Evolutionary conservation across 2,888 invertebrate genomes (phyloP).

Genomic region (Plebejus melissa): DNA sequence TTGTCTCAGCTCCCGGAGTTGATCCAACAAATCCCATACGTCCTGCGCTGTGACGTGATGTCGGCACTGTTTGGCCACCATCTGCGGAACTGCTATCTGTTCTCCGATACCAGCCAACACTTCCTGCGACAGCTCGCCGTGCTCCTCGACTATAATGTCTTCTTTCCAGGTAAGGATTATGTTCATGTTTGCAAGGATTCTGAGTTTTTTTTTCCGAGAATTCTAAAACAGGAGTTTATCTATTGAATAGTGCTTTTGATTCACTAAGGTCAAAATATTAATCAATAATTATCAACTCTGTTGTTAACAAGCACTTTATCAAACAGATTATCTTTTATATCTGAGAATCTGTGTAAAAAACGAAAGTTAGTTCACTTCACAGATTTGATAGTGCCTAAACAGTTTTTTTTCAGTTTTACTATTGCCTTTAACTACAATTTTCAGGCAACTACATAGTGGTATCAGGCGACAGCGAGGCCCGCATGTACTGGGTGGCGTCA

Average conservation of each 20-base stretch:
- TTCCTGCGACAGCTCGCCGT: slow-evolving; percentile 72
- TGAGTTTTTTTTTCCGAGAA: too few species aligned
- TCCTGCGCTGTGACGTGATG: slow-evolving; percentile 71
- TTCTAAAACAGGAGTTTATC: too few species aligned
- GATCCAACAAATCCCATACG: slow-evolving; percentile 63
- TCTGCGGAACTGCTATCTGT: slow-evolving; percentile 70
- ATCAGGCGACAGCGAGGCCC: slow-evolving; percentile 74
- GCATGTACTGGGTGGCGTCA: slow-evolving; percentile 75
- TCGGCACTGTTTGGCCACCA: slow-evolving; percentile 73
- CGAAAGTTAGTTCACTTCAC: too few species aligned
- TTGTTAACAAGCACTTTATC: too few species aligned
- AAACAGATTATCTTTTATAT: too few species aligned
- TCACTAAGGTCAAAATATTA: too few species aligned
- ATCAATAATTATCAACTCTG: too few species aligned
- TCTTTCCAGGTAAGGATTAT: slow-evolving; percentile 51
- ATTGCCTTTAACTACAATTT: background rate
- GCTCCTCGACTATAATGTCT: slow-evolving; percentile 65
- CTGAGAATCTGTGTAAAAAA: too few species aligned
- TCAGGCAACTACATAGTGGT: slow-evolving; percentile 75
- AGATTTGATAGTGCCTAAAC: too few species aligned
- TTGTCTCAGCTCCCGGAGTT: slow-evolving; percentile 59
- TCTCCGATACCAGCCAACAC: slow-evolving; percentile 67
- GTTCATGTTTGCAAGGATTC: background rate
- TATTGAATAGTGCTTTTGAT: too few species aligned
- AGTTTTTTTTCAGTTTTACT: background rate